Evolutionary conservation across 2,113 vertebrate species (phyloP).

Genomic region (Gasterosteus aculeatus): DNA sequence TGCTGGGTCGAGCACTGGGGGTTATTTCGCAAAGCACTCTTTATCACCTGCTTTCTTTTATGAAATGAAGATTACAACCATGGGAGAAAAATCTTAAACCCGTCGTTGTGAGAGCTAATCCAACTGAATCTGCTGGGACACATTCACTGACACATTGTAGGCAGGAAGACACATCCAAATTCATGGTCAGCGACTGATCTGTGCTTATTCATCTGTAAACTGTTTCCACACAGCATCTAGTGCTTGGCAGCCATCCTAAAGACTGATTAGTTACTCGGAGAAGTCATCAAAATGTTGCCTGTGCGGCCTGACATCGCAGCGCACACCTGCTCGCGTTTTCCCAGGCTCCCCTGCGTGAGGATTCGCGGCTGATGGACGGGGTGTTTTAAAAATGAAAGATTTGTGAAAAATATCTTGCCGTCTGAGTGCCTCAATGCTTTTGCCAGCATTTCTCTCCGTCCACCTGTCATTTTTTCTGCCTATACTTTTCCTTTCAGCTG

Average conservation of each 20-base stretch:
- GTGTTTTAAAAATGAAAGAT: slow-evolving; percentile 32
- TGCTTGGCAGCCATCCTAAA: slow-evolving; percentile 8
- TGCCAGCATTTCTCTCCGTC: slow-evolving; percentile 28
- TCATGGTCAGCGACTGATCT: slow-evolving; percentile 19
- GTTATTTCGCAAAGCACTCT: slow-evolving; percentile 50
- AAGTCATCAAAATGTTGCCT: slow-evolving; percentile 14
- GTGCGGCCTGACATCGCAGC: background rate
- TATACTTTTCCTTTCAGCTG: background rate
- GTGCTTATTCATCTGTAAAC: slow-evolving; percentile 31
- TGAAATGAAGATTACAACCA: slow-evolving; percentile 63
- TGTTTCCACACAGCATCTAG: background rate
- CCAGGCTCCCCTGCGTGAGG: slow-evolving; percentile 16
- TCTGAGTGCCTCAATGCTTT: slow-evolving; percentile 29
- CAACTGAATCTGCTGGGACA: slow-evolving; percentile 11
- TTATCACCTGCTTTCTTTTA: slow-evolving; percentile 53
- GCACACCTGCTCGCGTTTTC: slow-evolving; percentile 11
- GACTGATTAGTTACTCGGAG: background rate
- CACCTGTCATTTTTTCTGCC: slow-evolving; percentile 1
- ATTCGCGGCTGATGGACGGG: background rate
- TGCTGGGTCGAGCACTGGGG: slow-evolving; percentile 38
- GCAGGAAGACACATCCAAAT: slow-evolving; percentile 6
- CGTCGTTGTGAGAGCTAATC: slow-evolving; percentile 13
- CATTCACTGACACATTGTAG: background rate
- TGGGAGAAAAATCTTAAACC: slow-evolving; percentile 46
- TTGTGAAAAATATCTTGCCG: slow-evolving; percentile 3